Conservation (phyloP, 2,113 vertebrate genomes). For the Dicerorhinus sumatrensis region DNA sequence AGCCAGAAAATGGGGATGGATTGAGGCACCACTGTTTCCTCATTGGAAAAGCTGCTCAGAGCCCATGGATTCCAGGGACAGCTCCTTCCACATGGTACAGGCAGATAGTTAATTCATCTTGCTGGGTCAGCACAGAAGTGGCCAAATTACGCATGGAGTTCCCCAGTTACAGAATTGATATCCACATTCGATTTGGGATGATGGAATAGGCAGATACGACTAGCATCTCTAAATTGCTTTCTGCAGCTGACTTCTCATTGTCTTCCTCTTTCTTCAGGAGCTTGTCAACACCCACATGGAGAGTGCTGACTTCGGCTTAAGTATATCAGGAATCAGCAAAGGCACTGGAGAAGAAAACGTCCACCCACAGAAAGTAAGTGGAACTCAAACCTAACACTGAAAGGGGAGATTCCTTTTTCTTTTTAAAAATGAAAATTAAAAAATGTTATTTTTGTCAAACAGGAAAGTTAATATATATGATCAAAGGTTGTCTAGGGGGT, state of each 20-base stretch:
- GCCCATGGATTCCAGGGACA: background rate
- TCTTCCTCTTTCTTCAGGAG: constrained; percentile 85
- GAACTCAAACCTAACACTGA: background rate
- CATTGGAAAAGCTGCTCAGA: background rate
- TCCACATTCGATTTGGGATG: background rate
- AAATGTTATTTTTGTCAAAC: background rate
- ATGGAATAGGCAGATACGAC: background rate
- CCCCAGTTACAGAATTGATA: background rate
- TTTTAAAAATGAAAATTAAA: constrained; percentile 28
- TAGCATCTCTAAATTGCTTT: background rate
- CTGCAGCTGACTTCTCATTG: background rate
- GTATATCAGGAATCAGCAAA: constrained; percentile 89
- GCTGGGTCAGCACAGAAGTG: background rate
- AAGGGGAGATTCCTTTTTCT: background rate
- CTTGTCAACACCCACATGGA: constrained; percentile 79
- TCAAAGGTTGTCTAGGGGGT: background rate
- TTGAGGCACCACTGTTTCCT: background rate
- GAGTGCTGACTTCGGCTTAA: constrained; percentile 91
- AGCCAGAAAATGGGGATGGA: background rate
- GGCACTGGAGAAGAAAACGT: constrained; percentile 78
- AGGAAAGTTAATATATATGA: background rate
- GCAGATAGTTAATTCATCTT: background rate
- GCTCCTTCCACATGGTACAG: background rate
- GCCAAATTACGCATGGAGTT: rapidly evolving
- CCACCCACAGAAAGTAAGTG: constrained; percentile 86